A percentile compares a stretch with the other conserved stretches of the same genome.
These are phyloP conservation scores for Coleophora flavipennella DNA, from an alignment of 2,888 invertebrate genomes.

Conservation along the genomic window DNA sequence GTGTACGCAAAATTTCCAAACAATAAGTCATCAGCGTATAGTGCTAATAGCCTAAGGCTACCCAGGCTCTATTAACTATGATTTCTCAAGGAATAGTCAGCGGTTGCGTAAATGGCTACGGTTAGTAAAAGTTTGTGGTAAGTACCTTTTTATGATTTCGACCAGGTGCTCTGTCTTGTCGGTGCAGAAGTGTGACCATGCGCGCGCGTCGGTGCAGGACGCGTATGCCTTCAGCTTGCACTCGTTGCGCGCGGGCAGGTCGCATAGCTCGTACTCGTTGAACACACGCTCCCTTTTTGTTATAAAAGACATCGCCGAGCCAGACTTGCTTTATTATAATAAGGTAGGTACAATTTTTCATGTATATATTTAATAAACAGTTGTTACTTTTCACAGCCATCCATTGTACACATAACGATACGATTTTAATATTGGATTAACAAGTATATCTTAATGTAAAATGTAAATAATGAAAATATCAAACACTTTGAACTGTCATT, in stretches of 20 bases:
- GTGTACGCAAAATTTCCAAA: no score
- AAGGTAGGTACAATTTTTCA: conserved; percentile 25
- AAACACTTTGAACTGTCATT: conserved; percentile 58
- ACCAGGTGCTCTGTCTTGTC: conserved; percentile 72
- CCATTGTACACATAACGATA: conserved; percentile 50
- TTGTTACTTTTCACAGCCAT: conserved; percentile 44
- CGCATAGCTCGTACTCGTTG: conserved; percentile 54
- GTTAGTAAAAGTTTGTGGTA: no score
- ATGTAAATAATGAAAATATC: conserved; percentile 52
- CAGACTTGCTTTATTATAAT: conserved; percentile 29
- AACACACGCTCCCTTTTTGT: conserved; percentile 64
- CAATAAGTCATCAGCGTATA: no score
- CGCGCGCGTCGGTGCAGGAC: conserved; percentile 71
- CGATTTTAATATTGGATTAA: conserved; percentile 38
- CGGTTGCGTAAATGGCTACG: no score
- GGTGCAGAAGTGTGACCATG: conserved; percentile 70
- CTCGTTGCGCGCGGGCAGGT: conserved; percentile 62
- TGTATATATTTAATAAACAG: conserved; percentile 24
- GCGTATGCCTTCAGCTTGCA: conserved; percentile 69
- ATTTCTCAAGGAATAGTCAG: no score
- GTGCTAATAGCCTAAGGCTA: no score
- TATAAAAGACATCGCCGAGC: conserved; percentile 58
- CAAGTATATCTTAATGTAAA: conserved; percentile 36
- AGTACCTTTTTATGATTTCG: conserved; percentile 59
- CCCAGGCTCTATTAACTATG: no score